Percentiles rank a stretch among this genome's conserved stretches.
Evolutionary conservation across 1,140 invertebrate species (phyloP).

Genomic region (Neodiprion virginianus): DNA sequence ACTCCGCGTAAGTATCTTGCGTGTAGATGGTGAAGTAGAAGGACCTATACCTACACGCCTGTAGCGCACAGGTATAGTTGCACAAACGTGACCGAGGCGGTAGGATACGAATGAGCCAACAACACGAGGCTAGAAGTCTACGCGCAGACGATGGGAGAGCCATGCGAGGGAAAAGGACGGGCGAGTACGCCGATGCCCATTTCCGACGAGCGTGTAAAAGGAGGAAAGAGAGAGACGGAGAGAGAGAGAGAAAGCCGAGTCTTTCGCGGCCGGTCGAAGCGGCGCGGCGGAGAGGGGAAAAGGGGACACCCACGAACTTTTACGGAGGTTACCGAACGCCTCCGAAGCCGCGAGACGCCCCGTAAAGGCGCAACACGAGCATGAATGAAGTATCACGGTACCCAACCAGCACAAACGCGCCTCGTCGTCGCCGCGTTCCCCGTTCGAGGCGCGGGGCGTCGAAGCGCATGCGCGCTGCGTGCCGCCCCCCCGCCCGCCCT

Average conservation of each 20-base stretch:
- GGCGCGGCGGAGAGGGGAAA: not conserved
- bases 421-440: conserved; percentile 5
- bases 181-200: not conserved
- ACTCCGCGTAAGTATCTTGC: too few species aligned
- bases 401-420: not conserved
- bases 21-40: too few species aligned
- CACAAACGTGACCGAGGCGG: too few species aligned
- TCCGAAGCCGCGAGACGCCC: conserved; percentile 23
- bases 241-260: not conserved
- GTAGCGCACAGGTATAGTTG: too few species aligned
- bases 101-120: too few species aligned
- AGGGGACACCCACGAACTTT: conserved; percentile 34
- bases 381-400: conserved; percentile 65
- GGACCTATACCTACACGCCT: too few species aligned
- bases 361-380: conserved; percentile 65
- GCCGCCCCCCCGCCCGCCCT: conserved; percentile 9
- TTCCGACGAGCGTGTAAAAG: conserved; percentile 39
- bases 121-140: too few species aligned
- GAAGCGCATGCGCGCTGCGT: not conserved
- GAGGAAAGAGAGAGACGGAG: conserved; percentile 30
- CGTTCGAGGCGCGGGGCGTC: conserved; percentile 5
- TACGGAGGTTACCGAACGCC: conserved; percentile 41
- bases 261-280: not conserved
- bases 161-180: not conserved
- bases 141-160: too few species aligned